These are phyloP conservation scores for Rallus crepitans DNA, from an alignment of 2,797 vertebrate species.

Conservation along the genomic window DNA sequence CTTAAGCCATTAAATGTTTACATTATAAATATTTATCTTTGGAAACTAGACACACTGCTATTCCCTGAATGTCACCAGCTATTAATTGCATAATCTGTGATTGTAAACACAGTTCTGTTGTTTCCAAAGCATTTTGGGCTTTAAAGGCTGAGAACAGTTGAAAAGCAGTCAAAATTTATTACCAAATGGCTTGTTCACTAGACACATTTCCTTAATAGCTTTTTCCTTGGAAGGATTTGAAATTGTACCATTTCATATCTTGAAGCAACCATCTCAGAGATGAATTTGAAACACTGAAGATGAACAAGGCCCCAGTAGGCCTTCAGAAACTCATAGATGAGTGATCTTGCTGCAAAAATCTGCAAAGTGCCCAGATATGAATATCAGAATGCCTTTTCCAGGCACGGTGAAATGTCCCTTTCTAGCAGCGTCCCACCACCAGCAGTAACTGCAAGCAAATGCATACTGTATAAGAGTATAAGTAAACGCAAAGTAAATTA, in stretches of 20 bases:
- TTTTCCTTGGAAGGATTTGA: constrained; percentile 33
- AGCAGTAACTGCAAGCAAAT: not conserved
- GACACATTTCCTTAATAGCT: constrained; percentile 8
- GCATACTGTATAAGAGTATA: not conserved
- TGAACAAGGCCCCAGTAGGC: not conserved
- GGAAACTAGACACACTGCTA: not conserved
- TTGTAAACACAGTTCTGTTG: constrained; percentile 1
- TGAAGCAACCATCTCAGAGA: not conserved
- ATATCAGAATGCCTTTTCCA: not conserved
- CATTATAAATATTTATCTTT: constrained; percentile 42
- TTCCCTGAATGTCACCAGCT: constrained; percentile 25
- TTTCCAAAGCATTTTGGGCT: not conserved
- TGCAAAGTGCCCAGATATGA: not conserved
- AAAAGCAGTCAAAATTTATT: constrained; percentile 55
- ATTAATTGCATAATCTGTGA: constrained; percentile 36
- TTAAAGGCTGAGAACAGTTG: not conserved
- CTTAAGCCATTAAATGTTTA: constrained; percentile 21
- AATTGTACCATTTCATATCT: not conserved
- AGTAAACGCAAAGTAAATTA: not conserved
- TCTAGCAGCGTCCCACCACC: not conserved
- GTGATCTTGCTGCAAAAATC: not conserved
- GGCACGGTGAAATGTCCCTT: not conserved
- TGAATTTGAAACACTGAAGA: not conserved
- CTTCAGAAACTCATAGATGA: not conserved
- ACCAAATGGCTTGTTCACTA: not conserved